These are phyloP conservation scores for Cremastinae sp. DNA, from an alignment of 2,888 invertebrate species.

Conservation along the genomic window DNA sequence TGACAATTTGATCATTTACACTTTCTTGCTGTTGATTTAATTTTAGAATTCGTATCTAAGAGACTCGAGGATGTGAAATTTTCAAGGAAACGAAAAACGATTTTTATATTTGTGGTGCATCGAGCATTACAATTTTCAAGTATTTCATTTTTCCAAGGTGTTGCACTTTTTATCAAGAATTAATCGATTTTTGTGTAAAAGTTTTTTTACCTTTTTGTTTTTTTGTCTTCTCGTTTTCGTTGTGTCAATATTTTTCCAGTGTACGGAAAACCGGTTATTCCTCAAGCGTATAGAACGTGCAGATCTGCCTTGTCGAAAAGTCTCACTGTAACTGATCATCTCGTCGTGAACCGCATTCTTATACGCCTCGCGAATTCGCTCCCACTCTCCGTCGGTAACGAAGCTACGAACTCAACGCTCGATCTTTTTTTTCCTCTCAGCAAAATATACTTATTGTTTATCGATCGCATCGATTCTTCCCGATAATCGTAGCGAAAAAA, in stretches of 20 bases:
- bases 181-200: background rate
- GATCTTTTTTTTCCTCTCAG: conserved; percentile 18
- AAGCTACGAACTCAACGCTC: conserved; percentile 22
- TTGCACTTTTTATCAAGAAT: background rate
- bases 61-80: too few relatives aligned
- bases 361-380: conserved; percentile 56
- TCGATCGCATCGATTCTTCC: conserved; percentile 15
- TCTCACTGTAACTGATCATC: conserved; percentile 52
- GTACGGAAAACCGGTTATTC: conserved; percentile 31
- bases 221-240: conserved; percentile 13
- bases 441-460: conserved; percentile 40
- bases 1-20: too few relatives aligned
- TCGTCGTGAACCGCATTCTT: conserved; percentile 54
- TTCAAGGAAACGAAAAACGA: too few relatives aligned
- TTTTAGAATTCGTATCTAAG: too few relatives aligned
- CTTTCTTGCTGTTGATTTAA: too few relatives aligned
- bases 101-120: too few relatives aligned
- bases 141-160: background rate
- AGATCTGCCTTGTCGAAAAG: conserved; percentile 24
- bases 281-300: conserved; percentile 1
- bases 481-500: conserved; percentile 32
- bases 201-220: conserved; percentile 32
- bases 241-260: conserved; percentile 9
- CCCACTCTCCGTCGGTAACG: conserved; percentile 61
- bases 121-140: too few relatives aligned